Base-by-base conservation (phyloP, 2,113 vertebrate genomes). In the Caranx ignobilis region DNA sequence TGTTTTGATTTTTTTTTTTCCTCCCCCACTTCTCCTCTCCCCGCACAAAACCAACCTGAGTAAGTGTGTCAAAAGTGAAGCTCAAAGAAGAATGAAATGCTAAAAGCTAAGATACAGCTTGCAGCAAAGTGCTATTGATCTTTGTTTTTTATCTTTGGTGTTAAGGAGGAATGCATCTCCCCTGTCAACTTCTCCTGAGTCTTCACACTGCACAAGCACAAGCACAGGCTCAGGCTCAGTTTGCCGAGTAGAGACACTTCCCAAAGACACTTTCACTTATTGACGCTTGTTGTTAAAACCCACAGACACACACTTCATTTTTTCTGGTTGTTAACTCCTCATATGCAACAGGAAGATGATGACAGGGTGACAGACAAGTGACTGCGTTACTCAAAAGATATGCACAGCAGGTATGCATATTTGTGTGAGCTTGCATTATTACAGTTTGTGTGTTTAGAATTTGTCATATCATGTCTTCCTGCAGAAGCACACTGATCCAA, bases 71-170 rank as follows among this genome's bases (percentile, higher is more conserved):
- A 92, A 93, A 90, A 93, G 54, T 83, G 76, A 70, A 91, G 82
- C 84, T 92, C 64, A 92, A 92, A 81, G 87, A 91, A 90, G 91
- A 92, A 89, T 93, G 93, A 88, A 90, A 85, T 71, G 59, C 68
- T 85, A 82, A 94, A 93, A 95, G 90, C 88, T 76, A 72, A 91
- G 90, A 81, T 91, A 94, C 87, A 85, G 78, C 90, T 89, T 91
- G 86, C 92, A 93, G 89, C 80, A 89, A 95, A 95, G 93, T 90
- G 90, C 78, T 94, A 93, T 87, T 92, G 91, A 93, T 94, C 88
- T 86, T 81, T 87, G 83, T 47, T 47, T 6, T 37, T 45, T 57
- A 37, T 62, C 39, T 87, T 69, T 76, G 85, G 83, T 34, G 0
- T 88, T 87, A 90, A 90, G 70, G 48, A 77, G 82, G 89, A 91